Evolutionary conservation across 1,140 invertebrate genomes (phyloP).

Genomic region (Zaprionus ghesquierei): DNA sequence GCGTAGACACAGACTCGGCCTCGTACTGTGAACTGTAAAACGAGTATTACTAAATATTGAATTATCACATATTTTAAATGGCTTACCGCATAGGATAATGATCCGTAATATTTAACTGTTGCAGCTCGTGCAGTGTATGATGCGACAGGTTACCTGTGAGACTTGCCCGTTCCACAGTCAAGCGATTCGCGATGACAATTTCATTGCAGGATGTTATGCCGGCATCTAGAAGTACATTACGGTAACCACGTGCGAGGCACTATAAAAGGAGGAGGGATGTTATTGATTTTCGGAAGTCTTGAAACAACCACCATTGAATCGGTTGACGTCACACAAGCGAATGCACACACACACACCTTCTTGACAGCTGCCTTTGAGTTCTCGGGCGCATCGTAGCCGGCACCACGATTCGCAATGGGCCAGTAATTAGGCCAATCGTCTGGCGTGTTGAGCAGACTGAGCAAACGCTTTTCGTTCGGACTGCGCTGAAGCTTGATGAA

Average conservation of each 20-base stretch:
- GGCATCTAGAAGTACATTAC: conserved; percentile 75
- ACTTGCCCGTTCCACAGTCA: conserved; percentile 60
- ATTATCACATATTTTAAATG: neutral
- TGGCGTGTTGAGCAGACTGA: conserved; percentile 55
- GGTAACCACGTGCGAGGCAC: conserved; percentile 78
- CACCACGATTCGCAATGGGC: conserved; percentile 78
- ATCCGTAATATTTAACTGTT: conserved; percentile 72
- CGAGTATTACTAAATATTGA: neutral
- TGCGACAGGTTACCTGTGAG: conserved; percentile 42
- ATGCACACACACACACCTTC: conserved; percentile 57
- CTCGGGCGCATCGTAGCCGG: conserved; percentile 80
- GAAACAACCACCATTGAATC: conserved; percentile 29
- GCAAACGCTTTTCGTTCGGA: conserved; percentile 72
- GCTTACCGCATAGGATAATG: conserved; percentile 79
- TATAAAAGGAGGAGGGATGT: conserved; percentile 45
- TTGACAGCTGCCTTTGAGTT: conserved; percentile 79
- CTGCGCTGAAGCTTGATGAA: conserved; percentile 76
- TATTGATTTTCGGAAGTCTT: conserved; percentile 71
- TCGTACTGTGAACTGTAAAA: conserved; percentile 68
- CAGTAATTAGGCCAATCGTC: conserved; percentile 73
- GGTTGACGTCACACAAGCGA: conserved; percentile 46
- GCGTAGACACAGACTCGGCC: conserved; percentile 62
- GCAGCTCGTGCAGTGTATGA: conserved; percentile 64
- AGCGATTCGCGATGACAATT: conserved; percentile 73
- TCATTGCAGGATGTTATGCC: conserved; percentile 73